Evolutionary conservation across 2,888 invertebrate genomes (phyloP).

Genomic region (Drosophila basisetae): DNA sequence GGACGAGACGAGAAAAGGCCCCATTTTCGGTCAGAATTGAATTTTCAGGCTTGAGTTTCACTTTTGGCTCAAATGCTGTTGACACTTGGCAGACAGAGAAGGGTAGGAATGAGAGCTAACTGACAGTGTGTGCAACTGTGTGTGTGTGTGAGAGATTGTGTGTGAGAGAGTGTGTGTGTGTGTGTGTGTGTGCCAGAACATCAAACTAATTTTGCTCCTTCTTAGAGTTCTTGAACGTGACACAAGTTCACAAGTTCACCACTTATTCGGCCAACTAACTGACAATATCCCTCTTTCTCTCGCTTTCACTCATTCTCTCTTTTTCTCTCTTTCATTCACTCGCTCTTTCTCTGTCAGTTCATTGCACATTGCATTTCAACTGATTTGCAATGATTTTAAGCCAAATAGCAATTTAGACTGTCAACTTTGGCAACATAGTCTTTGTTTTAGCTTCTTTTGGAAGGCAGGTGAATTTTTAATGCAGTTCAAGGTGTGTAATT

Average conservation of each 20-base stretch:
- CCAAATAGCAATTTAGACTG: conserved; percentile 77
- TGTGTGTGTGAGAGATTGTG: conserved; percentile 1
- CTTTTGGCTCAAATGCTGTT: conserved; percentile 75
- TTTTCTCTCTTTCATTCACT: background rate
- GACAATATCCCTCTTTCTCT: conserved; percentile 11
- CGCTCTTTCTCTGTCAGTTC: conserved; percentile 11
- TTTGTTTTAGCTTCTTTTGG: background rate
- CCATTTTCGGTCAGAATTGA: conserved; percentile 11
- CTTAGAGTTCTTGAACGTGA: conserved; percentile 80
- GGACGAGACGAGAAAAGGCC: background rate
- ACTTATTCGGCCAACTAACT: conserved; percentile 60
- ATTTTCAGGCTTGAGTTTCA: conserved; percentile 64
- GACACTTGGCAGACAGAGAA: conserved; percentile 58
- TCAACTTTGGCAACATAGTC: conserved; percentile 11
- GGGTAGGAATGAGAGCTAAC: background rate
- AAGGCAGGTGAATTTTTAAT: background rate
- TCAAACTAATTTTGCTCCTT: conserved; percentile 80
- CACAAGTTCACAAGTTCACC: conserved; percentile 62
- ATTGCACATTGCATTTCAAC: conserved; percentile 60
- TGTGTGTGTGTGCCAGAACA: conserved; percentile 35
- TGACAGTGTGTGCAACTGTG: conserved; percentile 17
- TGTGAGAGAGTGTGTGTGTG: background rate
- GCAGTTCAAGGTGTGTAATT: background rate
- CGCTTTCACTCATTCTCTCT: background rate
- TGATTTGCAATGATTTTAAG: conserved; percentile 76